phyloP scores from a whole-genome alignment of 2,113 vertebrate genomes.

The Oryzias celebensis region DNA sequence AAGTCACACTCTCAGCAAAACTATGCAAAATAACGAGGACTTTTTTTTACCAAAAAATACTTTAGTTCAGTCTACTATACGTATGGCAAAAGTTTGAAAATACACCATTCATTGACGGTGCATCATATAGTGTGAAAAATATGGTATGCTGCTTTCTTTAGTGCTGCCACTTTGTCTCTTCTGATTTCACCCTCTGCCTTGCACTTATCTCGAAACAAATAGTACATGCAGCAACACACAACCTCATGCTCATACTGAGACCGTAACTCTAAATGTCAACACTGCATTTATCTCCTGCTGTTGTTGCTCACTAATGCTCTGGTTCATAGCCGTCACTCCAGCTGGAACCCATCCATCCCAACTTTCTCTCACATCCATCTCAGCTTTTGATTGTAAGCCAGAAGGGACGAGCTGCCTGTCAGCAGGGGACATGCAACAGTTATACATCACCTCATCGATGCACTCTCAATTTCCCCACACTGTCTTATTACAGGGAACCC shows the following conservation, averaged over 20 bases:
- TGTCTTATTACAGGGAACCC: constrained; percentile 46
- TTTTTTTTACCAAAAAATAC: too few relatives aligned
- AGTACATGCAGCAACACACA: constrained; percentile 20
- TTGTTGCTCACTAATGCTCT: constrained; percentile 13
- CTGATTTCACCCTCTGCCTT: constrained; percentile 5
- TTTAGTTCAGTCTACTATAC: too few relatives aligned
- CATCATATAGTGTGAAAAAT: too few relatives aligned
- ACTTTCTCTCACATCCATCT: constrained; percentile 42
- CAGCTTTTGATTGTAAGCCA: constrained; percentile 35
- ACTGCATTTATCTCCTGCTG: constrained; percentile 23
- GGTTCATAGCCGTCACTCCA: constrained; percentile 17
- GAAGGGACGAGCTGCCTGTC: constrained; percentile 49
- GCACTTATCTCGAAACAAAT: constrained; percentile 8
- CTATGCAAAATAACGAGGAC: too few relatives aligned
- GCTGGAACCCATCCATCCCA: constrained; percentile 34
- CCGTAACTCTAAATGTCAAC: constrained; percentile 18
- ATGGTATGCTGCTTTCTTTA: constrained; percentile 17
- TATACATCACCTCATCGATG: constrained; percentile 54
- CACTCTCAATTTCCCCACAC: constrained; percentile 51
- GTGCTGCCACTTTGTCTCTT: constrained; percentile 22
- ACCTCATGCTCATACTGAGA: background rate
- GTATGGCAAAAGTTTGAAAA: too few relatives aligned
- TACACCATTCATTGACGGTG: too few relatives aligned
- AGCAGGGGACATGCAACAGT: constrained; percentile 34
- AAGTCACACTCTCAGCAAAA: too few relatives aligned